Evolutionary conservation across 2,797 vertebrate genomes (phyloP).

Genomic region (Urocyon cinereoargenteus): DNA sequence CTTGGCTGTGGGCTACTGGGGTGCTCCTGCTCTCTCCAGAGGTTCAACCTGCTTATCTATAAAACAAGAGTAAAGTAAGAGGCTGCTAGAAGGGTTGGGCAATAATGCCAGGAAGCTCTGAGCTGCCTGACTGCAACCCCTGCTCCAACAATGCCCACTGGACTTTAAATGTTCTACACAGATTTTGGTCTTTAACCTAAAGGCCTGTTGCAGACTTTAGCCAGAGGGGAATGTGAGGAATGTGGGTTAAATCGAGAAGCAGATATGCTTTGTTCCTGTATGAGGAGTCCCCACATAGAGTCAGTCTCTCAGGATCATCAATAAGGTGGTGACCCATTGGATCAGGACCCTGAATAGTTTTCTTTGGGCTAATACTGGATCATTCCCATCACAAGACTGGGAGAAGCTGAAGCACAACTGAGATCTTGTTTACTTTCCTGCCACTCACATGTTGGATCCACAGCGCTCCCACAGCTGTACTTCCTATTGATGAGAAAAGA

Average conservation of each 20-base stretch:
- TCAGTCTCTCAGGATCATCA: background rate
- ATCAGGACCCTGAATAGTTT: background rate
- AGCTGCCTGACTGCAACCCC: background rate
- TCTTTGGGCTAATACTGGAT: background rate
- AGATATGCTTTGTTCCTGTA: background rate
- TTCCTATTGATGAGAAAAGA: background rate
- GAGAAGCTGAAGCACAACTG: background rate
- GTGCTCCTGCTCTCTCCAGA: background rate
- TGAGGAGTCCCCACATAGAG: background rate
- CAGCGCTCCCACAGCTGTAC: background rate
- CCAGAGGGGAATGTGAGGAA: background rate
- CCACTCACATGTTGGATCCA: background rate
- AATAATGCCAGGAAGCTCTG: fast-evolving
- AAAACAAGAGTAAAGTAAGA: background rate
- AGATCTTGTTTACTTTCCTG: background rate
- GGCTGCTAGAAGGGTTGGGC: background rate
- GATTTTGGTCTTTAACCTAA: background rate
- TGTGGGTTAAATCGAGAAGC: background rate
- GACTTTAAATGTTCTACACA: background rate
- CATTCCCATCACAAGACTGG: background rate
- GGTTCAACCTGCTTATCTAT: background rate
- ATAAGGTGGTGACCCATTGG: too few species aligned
- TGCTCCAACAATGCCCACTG: too few species aligned
- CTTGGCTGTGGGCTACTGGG: background rate
- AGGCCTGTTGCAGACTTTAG: background rate